Conservation (phyloP, 2,113 vertebrate genomes). For the Oncorhynchus gorbuscha region DNA sequence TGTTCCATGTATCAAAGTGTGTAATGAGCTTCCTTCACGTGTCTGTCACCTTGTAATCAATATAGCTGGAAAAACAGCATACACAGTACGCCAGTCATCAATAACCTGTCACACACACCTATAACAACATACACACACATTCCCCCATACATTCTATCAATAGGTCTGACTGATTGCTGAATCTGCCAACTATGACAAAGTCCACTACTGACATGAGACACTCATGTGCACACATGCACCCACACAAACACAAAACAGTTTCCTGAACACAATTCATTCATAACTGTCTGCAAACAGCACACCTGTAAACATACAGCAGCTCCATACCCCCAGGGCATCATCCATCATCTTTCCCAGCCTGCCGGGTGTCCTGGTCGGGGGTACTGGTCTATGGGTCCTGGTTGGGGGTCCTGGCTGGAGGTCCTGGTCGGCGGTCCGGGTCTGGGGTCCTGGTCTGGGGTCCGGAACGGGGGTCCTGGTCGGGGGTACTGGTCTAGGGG, state of each 20-base stretch:
- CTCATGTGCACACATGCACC: neutral
- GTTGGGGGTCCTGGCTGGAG: neutral
- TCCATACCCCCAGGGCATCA: conserved; percentile 58
- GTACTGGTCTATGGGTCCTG: too few species aligned
- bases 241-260: conserved; percentile 15
- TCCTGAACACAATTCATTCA: conserved; percentile 37
- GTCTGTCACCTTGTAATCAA: conserved; percentile 59
- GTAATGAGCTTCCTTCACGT: conserved; percentile 58
- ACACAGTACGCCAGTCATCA: conserved; percentile 46
- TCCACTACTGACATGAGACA: neutral
- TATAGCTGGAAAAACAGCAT: conserved; percentile 55
- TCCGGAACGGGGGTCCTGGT: too few species aligned
- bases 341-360: conserved; percentile 58
- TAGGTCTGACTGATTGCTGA: neutral
- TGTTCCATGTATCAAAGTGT: conserved; percentile 49
- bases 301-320: conserved; percentile 34
- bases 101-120: conserved; percentile 37
- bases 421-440: neutral
- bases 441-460: too few species aligned
- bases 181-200: neutral
- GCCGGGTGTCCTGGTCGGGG: neutral
- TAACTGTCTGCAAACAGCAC: conserved; percentile 40
- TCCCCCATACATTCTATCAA: neutral
- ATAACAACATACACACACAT: neutral
- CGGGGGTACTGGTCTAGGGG: too few species aligned